Base-by-base conservation (phyloP, 2,113 vertebrate genomes). In the Megalops atlanticus region DNA sequence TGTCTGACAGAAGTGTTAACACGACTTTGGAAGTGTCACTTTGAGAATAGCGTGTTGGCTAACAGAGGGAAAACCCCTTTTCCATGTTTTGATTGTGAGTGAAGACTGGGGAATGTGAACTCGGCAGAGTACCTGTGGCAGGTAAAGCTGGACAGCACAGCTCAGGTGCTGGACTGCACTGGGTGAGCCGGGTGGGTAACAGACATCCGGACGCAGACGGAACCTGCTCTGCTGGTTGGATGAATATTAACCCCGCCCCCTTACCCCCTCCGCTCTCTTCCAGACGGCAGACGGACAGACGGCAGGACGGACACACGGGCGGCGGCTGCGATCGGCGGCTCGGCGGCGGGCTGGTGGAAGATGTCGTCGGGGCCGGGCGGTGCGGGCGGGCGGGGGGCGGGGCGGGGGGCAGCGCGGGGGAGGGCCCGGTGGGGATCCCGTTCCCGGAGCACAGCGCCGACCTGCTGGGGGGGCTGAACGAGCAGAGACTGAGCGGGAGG, bases 401-500 rank as follows among this genome's bases (percentile, higher is more conserved):
- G 68, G 90, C 89, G 31, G 83, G 95, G 0, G 90, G 89, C 0
- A 91, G 92, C 92, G 96, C 89, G 87, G 97, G 97, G 91, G 98
- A 99, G 72, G 98, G 98, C 84, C 97, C 97, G 41, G 97, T 99
- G 84, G 97, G 97, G 89, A 98, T 99, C 93, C 98, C 98, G 12
- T 99, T 99, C 91, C 98, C 97, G 0, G 98, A 99, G 92, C 97
- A 99, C 93, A 98, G 97, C 85, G 96, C 95, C 0, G 97, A 99
- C 89, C 95, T 99, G 88, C 94, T 99, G 86, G 96, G 96, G 31
- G 94, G 95, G 36, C 95, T 99, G 80, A 99, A 99, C 35, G 96
- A 95, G 91, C 98, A 99, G 93, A 90, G 98, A 76, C 96, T 96
- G 81, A 96, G 95, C 33, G 97, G 97, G 52, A 91, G 95, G 89